These are phyloP conservation scores for Tiphia femorata DNA, from an alignment of 2,888 invertebrate genomes.

Conservation along the genomic window DNA sequence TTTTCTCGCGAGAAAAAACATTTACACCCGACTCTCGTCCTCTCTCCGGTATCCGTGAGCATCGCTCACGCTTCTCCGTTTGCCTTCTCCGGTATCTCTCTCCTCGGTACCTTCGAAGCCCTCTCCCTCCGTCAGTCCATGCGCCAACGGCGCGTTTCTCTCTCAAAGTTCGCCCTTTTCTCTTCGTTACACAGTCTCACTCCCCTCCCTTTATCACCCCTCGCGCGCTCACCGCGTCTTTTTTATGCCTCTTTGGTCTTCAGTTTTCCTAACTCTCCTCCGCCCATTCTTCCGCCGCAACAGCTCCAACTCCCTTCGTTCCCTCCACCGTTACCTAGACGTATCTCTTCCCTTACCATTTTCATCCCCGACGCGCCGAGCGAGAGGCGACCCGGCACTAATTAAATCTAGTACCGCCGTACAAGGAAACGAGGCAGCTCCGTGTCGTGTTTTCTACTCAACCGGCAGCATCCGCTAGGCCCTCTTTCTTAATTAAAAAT, in stretches of 20 bases:
- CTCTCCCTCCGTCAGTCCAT: not conserved
- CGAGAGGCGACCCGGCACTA: constrained; percentile 45
- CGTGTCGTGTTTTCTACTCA: constrained; percentile 29
- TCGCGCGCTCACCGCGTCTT: not conserved
- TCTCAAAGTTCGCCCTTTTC: constrained; percentile 13
- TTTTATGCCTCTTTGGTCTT: constrained; percentile 4
- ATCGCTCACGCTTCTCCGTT: no score
- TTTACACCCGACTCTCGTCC: constrained; percentile 51
- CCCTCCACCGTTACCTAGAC: constrained; percentile 7
- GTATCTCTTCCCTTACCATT: constrained; percentile 16
- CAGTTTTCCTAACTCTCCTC: not conserved
- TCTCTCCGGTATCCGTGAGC: not conserved
- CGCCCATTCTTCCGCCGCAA: not conserved
- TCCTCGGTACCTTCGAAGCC: not conserved
- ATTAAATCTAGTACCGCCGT: constrained; percentile 51
- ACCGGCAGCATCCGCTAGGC: constrained; percentile 23
- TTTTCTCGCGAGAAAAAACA: constrained; percentile 53
- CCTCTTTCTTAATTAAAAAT: constrained; percentile 54
- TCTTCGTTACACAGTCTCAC: not conserved
- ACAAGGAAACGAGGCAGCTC: constrained; percentile 27
- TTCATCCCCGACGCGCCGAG: constrained; percentile 16
- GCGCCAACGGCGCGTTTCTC: constrained; percentile 13
- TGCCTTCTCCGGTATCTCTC: no score
- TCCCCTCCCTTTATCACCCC: not conserved
- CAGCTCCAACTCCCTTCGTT: constrained; percentile 13